Percentiles rank a stretch among this genome's conserved stretches.
phyloP scores from a whole-genome alignment of 2,888 invertebrate species.

The Chalcis sispes region DNA sequence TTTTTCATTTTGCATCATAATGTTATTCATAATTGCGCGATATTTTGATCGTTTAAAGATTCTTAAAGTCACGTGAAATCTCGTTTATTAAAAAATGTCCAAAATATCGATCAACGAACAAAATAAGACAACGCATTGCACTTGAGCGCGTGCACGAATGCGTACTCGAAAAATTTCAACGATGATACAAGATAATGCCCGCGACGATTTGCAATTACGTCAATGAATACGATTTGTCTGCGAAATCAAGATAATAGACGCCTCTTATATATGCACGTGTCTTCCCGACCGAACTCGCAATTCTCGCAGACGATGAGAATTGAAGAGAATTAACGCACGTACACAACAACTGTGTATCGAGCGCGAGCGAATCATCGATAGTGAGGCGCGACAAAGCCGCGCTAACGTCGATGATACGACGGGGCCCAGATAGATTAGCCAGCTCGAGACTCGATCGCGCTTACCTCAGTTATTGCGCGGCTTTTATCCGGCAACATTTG shows the following conservation, averaged over 20 bases:
- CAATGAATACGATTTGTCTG: constrained; percentile 20
- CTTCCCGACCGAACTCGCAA: not conserved
- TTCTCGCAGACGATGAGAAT: not conserved
- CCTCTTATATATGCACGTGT: not conserved
- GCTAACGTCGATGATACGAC: not conserved
- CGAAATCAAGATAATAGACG: constrained; percentile 31
- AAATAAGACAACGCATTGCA: too few relatives aligned
- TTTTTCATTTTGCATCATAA: too few relatives aligned
- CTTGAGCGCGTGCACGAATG: too few relatives aligned
- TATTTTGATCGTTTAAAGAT: too few relatives aligned
- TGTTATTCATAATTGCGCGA: too few relatives aligned
- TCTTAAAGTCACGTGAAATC: too few relatives aligned
- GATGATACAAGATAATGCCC: too few relatives aligned
- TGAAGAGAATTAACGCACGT: too few relatives aligned
- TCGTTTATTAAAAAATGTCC: too few relatives aligned
- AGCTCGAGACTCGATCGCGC: not conserved
- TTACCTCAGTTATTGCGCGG: constrained; percentile 45
- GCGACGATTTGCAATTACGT: constrained; percentile 15
- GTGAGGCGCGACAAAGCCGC: not conserved
- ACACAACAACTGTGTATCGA: not conserved
- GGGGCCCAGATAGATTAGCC: constrained; percentile 45
- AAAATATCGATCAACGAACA: too few relatives aligned
- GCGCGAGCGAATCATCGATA: constrained; percentile 38
- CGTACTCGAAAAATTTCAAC: too few relatives aligned
- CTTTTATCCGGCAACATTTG: not conserved